A percentile compares a stretch with the other conserved stretches of the same genome.
Evolutionary conservation across 2,888 invertebrate genomes (phyloP).

Genomic region (Hirtodrosophila histrioides): DNA sequence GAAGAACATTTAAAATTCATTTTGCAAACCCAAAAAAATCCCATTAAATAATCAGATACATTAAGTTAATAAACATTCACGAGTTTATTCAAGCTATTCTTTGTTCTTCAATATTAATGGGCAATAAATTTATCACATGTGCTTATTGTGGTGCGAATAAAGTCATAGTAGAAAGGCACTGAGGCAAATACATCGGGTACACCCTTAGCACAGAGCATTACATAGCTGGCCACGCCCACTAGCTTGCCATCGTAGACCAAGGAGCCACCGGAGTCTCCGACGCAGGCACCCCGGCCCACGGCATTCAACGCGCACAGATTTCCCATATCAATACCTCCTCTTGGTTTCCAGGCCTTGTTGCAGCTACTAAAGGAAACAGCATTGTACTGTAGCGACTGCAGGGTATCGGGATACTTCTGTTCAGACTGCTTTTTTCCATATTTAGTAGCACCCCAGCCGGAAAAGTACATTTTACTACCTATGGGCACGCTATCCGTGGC

Average conservation of each 20-base stretch:
- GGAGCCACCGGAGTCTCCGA: slow-evolving; percentile 4
- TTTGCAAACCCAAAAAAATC: too few species aligned
- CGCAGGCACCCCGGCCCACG: not conserved
- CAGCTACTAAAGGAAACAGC: not conserved
- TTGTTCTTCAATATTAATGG: not conserved
- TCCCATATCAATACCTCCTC: slow-evolving; percentile 1
- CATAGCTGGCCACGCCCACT: slow-evolving; percentile 12
- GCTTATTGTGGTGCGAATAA: slow-evolving; percentile 12
- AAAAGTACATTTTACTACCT: not conserved
- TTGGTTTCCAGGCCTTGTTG: not conserved
- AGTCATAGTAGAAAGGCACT: slow-evolving; percentile 10
- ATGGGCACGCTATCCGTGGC: not conserved
- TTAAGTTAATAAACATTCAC: too few species aligned
- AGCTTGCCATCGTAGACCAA: not conserved
- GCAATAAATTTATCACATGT: not conserved
- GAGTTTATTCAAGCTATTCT: too few species aligned
- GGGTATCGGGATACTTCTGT: not conserved
- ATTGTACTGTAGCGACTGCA: not conserved
- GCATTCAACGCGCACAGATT: not conserved
- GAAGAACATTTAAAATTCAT: too few species aligned
- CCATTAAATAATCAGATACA: too few species aligned
- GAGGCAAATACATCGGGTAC: slow-evolving; percentile 1
- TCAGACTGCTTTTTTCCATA: not conserved
- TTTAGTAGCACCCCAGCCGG: slow-evolving; percentile 14
- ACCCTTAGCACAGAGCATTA: not conserved